Percentiles rank a stretch among this genome's conserved stretches.
Conservation (phyloP, 2,113 vertebrate genomes). For the Dissostichus mawsoni region DNA sequence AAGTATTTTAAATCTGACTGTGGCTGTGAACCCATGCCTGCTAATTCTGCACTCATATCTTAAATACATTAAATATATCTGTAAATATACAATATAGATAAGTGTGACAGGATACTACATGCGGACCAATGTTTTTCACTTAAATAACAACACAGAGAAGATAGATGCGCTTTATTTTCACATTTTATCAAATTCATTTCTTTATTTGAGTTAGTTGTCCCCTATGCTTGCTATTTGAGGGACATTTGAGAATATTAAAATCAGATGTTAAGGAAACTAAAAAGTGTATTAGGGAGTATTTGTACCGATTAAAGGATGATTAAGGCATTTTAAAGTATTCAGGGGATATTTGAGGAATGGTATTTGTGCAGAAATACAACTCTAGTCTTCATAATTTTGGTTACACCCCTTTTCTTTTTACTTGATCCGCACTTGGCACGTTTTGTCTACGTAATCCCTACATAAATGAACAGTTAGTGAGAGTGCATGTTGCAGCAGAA, state of each 20-base stretch:
- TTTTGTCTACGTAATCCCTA: neutral
- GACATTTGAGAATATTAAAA: neutral
- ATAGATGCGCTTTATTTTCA: neutral
- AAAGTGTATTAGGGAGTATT: too few relatives aligned
- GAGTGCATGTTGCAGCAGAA: neutral
- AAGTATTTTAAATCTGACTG: neutral
- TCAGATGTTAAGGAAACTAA: neutral
- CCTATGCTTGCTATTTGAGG: neutral
- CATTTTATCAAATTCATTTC: neutral
- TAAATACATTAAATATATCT: neutral
- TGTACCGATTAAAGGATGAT: neutral
- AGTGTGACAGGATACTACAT: neutral
- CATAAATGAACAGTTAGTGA: neutral
- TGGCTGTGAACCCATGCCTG: neutral
- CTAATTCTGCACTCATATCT: neutral
- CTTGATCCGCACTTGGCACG: too few relatives aligned
- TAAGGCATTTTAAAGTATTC: neutral
- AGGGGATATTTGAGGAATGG: neutral
- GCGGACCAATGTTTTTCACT: neutral
- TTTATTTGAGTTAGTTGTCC: neutral
- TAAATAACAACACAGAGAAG: neutral
- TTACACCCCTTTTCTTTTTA: neutral
- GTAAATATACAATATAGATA: neutral
- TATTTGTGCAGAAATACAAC: neutral
- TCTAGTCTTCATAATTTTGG: neutral